Percentiles rank a stretch among this genome's conserved stretches.
These are phyloP conservation scores for Thamnophis elegans DNA, from an alignment of 2,797 vertebrate genomes.

Conservation along the genomic window DNA sequence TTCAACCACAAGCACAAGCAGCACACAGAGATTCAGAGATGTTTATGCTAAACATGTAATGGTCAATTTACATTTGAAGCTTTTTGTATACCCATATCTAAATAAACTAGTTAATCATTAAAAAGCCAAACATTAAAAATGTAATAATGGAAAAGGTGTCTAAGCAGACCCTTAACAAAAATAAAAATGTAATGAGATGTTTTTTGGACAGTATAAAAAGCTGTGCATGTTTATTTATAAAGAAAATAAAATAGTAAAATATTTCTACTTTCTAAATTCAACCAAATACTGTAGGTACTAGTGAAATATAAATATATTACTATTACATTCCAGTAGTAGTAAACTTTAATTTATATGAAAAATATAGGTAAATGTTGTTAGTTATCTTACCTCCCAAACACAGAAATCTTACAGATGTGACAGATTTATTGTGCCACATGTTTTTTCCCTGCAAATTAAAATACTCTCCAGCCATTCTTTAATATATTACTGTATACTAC, in stretches of 20 bases:
- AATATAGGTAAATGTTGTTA: not conserved
- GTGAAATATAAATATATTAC: not conserved
- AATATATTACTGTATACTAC: not conserved
- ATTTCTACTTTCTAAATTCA: not conserved
- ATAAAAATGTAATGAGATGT: not conserved
- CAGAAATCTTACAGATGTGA: not conserved
- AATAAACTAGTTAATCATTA: not conserved
- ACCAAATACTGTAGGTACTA: not conserved
- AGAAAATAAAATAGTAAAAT: not conserved
- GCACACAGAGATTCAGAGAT: not conserved
- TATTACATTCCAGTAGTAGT: not conserved
- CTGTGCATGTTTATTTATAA: not conserved
- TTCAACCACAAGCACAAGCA: not conserved
- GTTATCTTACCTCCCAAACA: not conserved
- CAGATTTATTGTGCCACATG: not conserved
- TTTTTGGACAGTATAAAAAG: not conserved
- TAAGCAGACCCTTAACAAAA: not conserved
- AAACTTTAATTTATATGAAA: not conserved
- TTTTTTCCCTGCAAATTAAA: not conserved
- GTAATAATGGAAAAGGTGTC: not conserved
- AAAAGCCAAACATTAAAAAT: not conserved
- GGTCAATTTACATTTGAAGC: not conserved
- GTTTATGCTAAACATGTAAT: not conserved
- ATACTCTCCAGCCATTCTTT: not conserved
- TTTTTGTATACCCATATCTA: not conserved